These are phyloP conservation scores for Callipepla californica DNA, from an alignment of 2,113 vertebrate genomes.

Conservation along the genomic window DNA sequence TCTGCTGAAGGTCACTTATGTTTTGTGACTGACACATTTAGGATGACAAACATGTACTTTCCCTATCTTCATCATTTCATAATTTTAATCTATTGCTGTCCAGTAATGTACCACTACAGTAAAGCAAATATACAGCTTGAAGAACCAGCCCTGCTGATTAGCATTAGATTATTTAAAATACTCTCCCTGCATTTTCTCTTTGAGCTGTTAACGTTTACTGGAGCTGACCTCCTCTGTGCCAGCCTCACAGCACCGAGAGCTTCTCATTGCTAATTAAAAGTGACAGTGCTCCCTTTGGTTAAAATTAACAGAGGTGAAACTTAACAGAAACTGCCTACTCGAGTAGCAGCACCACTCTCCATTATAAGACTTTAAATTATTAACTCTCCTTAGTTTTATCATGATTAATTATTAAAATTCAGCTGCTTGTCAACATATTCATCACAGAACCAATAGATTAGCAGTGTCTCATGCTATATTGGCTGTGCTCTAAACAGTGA, in stretches of 20 bases:
- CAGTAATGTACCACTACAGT: background rate
- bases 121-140: background rate
- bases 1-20: background rate
- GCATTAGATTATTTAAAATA: background rate
- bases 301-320: constrained; percentile 69
- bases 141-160: background rate
- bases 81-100: background rate
- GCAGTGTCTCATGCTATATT: constrained; percentile 31
- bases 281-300: constrained; percentile 46
- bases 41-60: background rate
- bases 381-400: constrained; percentile 71
- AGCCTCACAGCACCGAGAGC: constrained; percentile 2
- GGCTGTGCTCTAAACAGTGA: constrained; percentile 61
- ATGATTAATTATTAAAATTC: constrained; percentile 80
- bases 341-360: constrained; percentile 48
- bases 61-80: background rate
- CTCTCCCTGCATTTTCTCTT: background rate
- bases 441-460: constrained; percentile 60
- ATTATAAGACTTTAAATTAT: constrained; percentile 68
- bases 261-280: constrained; percentile 43
- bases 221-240: constrained; percentile 12
- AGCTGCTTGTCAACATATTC: constrained; percentile 68
- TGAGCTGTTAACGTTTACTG: background rate
- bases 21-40: background rate
- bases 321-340: constrained; percentile 61